Base-by-base conservation (phyloP, 1,140 invertebrate species). In the Oreohelix idahoensis region DNA sequence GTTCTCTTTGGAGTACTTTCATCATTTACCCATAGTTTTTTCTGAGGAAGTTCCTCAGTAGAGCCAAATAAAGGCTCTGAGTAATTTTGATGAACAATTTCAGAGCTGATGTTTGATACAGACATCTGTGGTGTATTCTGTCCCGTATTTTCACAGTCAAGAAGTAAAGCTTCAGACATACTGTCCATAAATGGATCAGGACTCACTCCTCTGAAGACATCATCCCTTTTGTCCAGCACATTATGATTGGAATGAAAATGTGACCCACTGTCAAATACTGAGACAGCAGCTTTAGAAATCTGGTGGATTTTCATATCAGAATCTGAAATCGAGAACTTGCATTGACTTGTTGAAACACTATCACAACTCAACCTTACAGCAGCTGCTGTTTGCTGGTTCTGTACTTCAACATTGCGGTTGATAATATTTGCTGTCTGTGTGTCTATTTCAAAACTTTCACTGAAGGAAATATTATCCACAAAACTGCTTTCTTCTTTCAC, bases 381-480 rank as follows among this genome's bases (percentile, higher is more conserved):
- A 49, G 45, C 17, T 51, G n/a, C n/a, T 29, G 20, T 23, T 8
- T 1, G 10, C 74, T 58, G 42, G 29, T 53, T 8, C 0, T 58
- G 8, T 8, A 13, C 32, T 66, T 63, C 10, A 58, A 26, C 26
- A 39, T 53, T 42, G 58, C 51, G 73, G 11, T 35, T 79, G 39
- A 86, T 53, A 35, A 84, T 29, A 38, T 76, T 78, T 74, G 69
- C 82, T 36, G 81, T 87, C 81, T 90, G 89, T n/a, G 88, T 88
- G 79, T 89, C 85, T n/a, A 90, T 39, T 20, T 86, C 69, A 85
- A 90, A 87, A 83, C 89, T 89, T 35, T 88, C 89, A 29, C 45
- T 73, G 45, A 81, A 81, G 17, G 79, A 70, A 29, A 73, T 39
- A 11, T 38, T 38, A 4, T 69, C 32, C n/a, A 23, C 5, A 58